These are phyloP conservation scores for Ptiloglossa arizonensis DNA, from an alignment of 1,140 invertebrate genomes.

Conservation along the genomic window DNA sequence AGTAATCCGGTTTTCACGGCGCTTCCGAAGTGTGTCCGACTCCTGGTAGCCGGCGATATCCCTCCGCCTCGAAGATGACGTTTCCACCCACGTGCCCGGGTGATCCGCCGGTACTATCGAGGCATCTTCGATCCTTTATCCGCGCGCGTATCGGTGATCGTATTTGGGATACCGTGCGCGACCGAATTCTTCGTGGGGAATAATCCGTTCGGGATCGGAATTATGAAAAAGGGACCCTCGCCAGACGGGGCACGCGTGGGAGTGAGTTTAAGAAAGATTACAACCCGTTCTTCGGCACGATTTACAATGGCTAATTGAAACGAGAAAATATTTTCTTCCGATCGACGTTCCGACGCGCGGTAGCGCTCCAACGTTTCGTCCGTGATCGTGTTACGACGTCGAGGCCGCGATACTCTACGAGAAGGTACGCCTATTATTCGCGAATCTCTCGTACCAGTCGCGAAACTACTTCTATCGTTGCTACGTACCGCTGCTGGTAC, in stretches of 20 bases:
- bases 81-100: constrained; percentile 62
- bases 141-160: constrained; percentile 23
- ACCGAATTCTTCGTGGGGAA: background rate
- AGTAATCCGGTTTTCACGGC: constrained; percentile 63
- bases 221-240: background rate
- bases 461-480: too few species aligned
- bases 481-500: too few species aligned
- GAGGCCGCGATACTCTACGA: too few species aligned
- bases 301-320: background rate
- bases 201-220: constrained; percentile 33
- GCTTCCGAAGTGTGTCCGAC: constrained; percentile 52
- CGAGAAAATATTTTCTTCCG: too few species aligned
- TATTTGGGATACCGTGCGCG: constrained; percentile 9
- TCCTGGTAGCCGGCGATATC: constrained; percentile 40
- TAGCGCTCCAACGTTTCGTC: too few species aligned
- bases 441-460: too few species aligned
- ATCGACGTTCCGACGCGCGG: too few species aligned
- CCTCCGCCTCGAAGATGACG: constrained; percentile 43
- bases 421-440: too few species aligned
- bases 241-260: background rate
- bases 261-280: background rate
- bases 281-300: background rate
- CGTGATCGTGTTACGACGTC: too few species aligned
- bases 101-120: constrained; percentile 49
- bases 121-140: constrained; percentile 38